Evolutionary conservation across 2,113 vertebrate genomes (phyloP).

Genomic region (Desmodus rotundus): DNA sequence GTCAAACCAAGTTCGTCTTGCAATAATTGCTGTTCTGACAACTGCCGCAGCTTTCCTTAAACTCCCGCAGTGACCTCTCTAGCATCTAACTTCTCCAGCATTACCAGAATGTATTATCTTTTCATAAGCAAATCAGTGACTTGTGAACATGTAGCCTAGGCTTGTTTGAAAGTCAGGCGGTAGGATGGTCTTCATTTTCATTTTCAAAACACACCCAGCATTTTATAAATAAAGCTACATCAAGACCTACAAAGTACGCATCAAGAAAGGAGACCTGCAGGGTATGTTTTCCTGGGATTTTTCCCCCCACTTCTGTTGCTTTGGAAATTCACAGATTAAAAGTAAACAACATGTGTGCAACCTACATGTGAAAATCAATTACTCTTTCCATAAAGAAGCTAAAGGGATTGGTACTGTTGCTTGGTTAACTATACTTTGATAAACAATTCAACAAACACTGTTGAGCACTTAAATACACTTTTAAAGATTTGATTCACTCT

Average conservation of each 20-base stretch:
- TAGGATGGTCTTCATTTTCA: conserved; percentile 25
- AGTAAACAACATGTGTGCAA: neutral
- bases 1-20: neutral
- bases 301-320: neutral
- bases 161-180: neutral
- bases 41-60: neutral
- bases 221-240: conserved; percentile 24
- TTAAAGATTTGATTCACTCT: neutral
- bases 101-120: conserved; percentile 43
- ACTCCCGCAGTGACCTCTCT: conserved; percentile 7
- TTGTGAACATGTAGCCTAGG: conserved; percentile 32
- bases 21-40: conserved; percentile 36
- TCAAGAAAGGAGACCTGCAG: neutral
- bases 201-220: neutral
- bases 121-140: conserved; percentile 55
- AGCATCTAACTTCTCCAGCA: conserved; percentile 18
- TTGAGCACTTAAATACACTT: neutral
- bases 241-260: conserved; percentile 38
- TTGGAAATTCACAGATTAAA: conserved; percentile 34
- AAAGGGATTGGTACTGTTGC: neutral
- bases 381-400: neutral
- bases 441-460: neutral
- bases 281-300: neutral
- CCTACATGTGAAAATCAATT: neutral
- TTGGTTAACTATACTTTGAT: neutral